Evolutionary conservation across 2,113 vertebrate species (phyloP), one percentile per base, ranked within the genome.

Genomic region (Alectura lathami): DNA sequence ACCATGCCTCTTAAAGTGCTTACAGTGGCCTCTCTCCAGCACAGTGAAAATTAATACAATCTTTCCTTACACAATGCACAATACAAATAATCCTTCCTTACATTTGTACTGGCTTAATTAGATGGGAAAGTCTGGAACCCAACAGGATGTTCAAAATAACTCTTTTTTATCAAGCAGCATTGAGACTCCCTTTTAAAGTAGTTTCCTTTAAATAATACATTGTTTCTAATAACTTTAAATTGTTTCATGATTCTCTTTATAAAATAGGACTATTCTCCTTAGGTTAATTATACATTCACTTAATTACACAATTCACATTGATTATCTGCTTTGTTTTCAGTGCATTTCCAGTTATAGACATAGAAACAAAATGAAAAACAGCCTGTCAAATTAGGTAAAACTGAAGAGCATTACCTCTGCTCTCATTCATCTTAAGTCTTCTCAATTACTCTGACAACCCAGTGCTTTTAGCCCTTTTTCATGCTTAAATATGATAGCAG

Each of bases 211-310:
- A 96, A 96, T 96, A 90, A 96, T 94, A 53, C 76, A 96, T 94
- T 79, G 29, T 87, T 89, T 93, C 88, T 96, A 94, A 92, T 95
- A 92, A 94, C 22, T 54, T 68, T 67, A 59, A 91, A 93, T 84
- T 91, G 82, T 83, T 86, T 88, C 93, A 93, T 36, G 13, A 83
- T 75, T 84, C 62, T 60, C 36, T 70, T 93, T 94, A 88, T 57
- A 88, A 95, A 92, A 96, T 86, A 77, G 30, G n/a, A 93, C 95
- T 96, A 86, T 93, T 91, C 94, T 95, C 82, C 91, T 91, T 95
- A 80, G 83, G 84, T 96, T 96, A 96, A 93, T 96, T 92, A 95
- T 86, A 15, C 57, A 86, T 92, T 93, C 56, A 59, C 56, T 53
- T 95, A 72, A 91, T 96, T 93, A 95, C 59, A 56, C 66, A 91